These are phyloP conservation scores for Leptinotarsa texana DNA, from an alignment of 1,140 invertebrate genomes.

Conservation along the genomic window DNA sequence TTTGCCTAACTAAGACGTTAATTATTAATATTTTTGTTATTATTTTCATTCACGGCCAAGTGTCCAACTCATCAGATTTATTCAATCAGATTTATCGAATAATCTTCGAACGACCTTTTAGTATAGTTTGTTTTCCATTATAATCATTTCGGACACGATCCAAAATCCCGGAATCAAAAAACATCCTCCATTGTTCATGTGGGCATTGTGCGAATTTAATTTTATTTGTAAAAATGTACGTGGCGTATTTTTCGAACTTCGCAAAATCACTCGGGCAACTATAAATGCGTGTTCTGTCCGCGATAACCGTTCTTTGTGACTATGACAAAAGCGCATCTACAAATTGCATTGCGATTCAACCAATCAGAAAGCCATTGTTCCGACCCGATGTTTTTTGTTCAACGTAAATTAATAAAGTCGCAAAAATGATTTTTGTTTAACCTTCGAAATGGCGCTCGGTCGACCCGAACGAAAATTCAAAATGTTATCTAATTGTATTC, in stretches of 20 bases:
- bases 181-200: background rate
- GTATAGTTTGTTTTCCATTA: too few species aligned
- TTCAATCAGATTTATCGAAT: too few species aligned
- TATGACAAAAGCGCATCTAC: slow-evolving; percentile 52
- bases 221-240: slow-evolving; percentile 12
- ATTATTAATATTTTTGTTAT: too few species aligned
- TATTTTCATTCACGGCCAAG: too few species aligned
- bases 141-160: too few species aligned
- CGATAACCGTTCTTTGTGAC: slow-evolving; percentile 50
- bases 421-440: slow-evolving; percentile 50
- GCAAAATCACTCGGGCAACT: slow-evolving; percentile 13
- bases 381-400: slow-evolving; percentile 49
- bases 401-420: slow-evolving; percentile 49
- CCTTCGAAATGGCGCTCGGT: slow-evolving; percentile 40
- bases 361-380: slow-evolving; percentile 56
- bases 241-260: slow-evolving; percentile 11
- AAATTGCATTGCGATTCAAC: slow-evolving; percentile 57
- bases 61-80: too few species aligned
- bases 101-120: too few species aligned
- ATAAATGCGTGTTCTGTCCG: slow-evolving; percentile 50
- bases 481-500: slow-evolving; percentile 36
- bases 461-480: slow-evolving; percentile 42
- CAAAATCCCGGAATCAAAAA: background rate
- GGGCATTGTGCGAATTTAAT: slow-evolving; percentile 3
- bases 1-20: too few species aligned